Evolutionary conservation across 2,888 invertebrate species (phyloP).

Genomic region (Drosophila paramelanica): DNA sequence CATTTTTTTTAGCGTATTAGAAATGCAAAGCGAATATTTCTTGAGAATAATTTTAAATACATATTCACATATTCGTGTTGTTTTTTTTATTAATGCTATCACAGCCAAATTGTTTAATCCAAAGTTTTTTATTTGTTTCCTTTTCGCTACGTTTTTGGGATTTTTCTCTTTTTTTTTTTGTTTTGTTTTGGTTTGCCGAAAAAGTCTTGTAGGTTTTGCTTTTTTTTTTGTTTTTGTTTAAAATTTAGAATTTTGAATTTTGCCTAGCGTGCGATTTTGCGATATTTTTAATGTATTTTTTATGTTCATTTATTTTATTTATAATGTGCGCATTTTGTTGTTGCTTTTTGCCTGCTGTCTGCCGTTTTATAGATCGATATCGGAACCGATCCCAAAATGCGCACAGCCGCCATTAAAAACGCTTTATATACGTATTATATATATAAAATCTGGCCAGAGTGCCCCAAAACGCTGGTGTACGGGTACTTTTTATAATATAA

Average conservation of each 20-base stretch:
- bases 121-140: conserved; percentile 75
- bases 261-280: conserved; percentile 73
- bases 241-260: conserved; percentile 85
- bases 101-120: conserved; percentile 85
- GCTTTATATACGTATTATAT: conserved; percentile 17
- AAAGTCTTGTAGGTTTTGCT: conserved; percentile 70
- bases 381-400: conserved; percentile 37
- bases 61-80: conserved; percentile 22
- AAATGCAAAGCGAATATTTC: conserved; percentile 65
- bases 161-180: conserved; percentile 21
- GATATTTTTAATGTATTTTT: conserved; percentile 17
- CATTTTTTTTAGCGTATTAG: conserved; percentile 31
- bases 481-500: conserved; percentile 45
- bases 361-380: conserved; percentile 23
- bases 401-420: conserved; percentile 29
- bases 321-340: conserved; percentile 56
- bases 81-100: conserved; percentile 83
- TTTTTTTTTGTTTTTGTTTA: conserved; percentile 41
- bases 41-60: conserved; percentile 31
- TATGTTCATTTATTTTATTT: neutral
- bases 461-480: conserved; percentile 27
- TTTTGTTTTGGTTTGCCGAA: conserved; percentile 50
- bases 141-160: conserved; percentile 29
- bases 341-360: conserved; percentile 35
- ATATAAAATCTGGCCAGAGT: conserved; percentile 38